phyloP scores from a whole-genome alignment of 1,140 invertebrate genomes.

The Cydia splendana region DNA sequence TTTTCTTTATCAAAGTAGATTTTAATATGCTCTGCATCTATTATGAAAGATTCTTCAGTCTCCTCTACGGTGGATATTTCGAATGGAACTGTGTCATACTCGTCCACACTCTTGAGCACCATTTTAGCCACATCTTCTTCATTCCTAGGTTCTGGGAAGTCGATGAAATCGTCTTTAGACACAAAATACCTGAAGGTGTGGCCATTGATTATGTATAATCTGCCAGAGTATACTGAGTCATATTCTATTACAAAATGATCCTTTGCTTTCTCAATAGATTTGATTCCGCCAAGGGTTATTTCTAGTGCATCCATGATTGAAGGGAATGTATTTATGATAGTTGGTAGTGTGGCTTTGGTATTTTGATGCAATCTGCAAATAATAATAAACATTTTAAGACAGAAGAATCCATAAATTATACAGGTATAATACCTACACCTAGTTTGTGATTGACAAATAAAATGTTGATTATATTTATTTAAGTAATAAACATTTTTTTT shows the following conservation, averaged over 20 bases:
- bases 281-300: constrained; percentile 45
- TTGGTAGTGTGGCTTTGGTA: background rate
- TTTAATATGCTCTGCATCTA: constrained; percentile 57
- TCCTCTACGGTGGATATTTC: constrained; percentile 52
- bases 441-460: too few relatives aligned
- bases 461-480: too few relatives aligned
- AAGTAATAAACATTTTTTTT: too few relatives aligned
- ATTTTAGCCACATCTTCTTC: constrained; percentile 61
- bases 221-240: constrained; percentile 52
- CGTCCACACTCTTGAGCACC: constrained; percentile 50
- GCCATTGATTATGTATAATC: constrained; percentile 59
- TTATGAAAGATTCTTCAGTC: constrained; percentile 45
- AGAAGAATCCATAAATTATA: background rate
- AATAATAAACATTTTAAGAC: background rate
- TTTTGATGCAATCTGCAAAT: background rate
- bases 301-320: background rate
- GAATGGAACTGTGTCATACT: constrained; percentile 57
- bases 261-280: constrained; percentile 50
- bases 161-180: constrained; percentile 55
- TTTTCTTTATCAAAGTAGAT: constrained; percentile 63
- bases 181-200: constrained; percentile 71
- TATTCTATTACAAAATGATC: constrained; percentile 56
- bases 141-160: constrained; percentile 64
- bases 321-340: background rate
- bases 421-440: background rate